Evolutionary conservation across 2,113 vertebrate species (phyloP).

Genomic region (Urocitellus parryii): DNA sequence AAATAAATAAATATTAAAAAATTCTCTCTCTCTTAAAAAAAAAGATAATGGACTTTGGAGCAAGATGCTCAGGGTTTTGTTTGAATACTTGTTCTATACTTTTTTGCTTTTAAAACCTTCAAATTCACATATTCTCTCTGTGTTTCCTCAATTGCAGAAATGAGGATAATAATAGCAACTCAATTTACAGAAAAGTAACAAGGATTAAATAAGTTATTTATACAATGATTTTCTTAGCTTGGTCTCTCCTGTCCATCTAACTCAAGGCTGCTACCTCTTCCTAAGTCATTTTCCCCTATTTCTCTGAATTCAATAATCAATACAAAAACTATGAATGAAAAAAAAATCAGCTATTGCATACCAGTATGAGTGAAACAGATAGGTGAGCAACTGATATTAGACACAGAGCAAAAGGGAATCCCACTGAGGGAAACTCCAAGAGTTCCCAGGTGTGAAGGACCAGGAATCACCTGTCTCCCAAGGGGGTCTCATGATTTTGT

Average conservation of each 20-base stretch:
- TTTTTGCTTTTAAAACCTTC: slow-evolving; percentile 16
- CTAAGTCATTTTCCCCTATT: not conserved
- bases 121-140: not conserved
- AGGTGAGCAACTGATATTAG: not conserved
- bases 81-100: not conserved
- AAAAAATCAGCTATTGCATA: not conserved
- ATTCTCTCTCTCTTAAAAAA: too few species aligned
- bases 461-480: not conserved
- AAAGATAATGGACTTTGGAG: not conserved
- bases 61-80: not conserved
- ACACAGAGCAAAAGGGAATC: not conserved
- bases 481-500: not conserved
- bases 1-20: too few species aligned
- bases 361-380: not conserved
- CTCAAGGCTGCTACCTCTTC: not conserved
- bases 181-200: not conserved
- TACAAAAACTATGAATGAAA: not conserved
- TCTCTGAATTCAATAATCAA: not conserved
- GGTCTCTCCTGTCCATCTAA: not conserved
- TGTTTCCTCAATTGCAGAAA: not conserved
- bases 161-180: not conserved
- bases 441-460: not conserved
- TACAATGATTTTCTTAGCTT: not conserved
- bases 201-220: not conserved
- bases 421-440: not conserved